Conservation (phyloP, 2,888 invertebrate genomes). For the Cheilosia grossa region DNA sequence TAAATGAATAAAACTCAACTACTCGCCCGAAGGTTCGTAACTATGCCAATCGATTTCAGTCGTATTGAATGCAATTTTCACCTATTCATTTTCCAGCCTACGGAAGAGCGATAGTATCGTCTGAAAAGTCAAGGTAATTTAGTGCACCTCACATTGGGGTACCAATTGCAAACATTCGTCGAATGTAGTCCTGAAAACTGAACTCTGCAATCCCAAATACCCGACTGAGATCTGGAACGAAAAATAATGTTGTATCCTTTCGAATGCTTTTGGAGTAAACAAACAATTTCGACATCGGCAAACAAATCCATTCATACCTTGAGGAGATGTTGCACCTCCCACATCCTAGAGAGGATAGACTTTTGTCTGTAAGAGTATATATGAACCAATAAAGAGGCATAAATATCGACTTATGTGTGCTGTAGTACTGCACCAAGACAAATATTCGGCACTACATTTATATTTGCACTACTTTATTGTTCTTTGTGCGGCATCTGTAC, state of each 20-base stretch:
- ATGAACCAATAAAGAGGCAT: slow-evolving; percentile 30
- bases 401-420: slow-evolving; percentile 6
- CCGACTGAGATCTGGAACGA: not conserved
- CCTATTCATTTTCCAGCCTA: slow-evolving; percentile 2
- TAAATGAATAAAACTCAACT: slow-evolving; percentile 28
- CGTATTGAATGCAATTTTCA: slow-evolving; percentile 1
- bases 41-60: slow-evolving; percentile 1
- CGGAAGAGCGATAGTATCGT: not conserved
- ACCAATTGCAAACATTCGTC: slow-evolving; percentile 26
- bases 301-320: slow-evolving; percentile 19
- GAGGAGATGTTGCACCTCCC: slow-evolving; percentile 3
- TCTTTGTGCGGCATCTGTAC: too few species aligned
- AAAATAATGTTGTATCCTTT: not conserved
- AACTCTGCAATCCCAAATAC: not conserved
- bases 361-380: not conserved
- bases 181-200: not conserved
- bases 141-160: slow-evolving; percentile 3
- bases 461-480: too few species aligned
- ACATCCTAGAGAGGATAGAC: slow-evolving; percentile 8
- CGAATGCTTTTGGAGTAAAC: not conserved
- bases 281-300: slow-evolving; percentile 12
- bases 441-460: too few species aligned
- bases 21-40: not conserved
- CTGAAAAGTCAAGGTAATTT: slow-evolving; percentile 33
- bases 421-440: not conserved